Base-by-base conservation (phyloP, 2,113 vertebrate genomes). In the Forbesichthys agassizii region DNA sequence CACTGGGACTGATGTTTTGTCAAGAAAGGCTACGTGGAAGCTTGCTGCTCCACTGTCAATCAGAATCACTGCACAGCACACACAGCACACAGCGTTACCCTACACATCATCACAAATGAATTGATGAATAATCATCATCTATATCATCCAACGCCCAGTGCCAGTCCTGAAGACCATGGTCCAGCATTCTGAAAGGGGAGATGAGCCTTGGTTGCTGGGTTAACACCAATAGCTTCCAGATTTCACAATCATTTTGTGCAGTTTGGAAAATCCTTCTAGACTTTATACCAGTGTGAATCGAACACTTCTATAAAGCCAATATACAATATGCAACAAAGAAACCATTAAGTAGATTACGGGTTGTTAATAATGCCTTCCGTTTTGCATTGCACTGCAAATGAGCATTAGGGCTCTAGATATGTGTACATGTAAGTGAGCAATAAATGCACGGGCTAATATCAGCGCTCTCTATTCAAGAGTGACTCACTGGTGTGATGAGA, bases 121-220 rank as follows among this genome's bases (percentile, higher is more conserved):
- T 74, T 62, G 85, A 98, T 83, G 93, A 92, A 94, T 93, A 93
- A 88, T 93, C 95, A 91, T 95, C 96, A 91, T 95, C 95, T 84
- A 94, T 88, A 91, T 98, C 95, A 94, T 98, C 95, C 94, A 97
- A 90, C 18, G 95, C 94, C 96, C 95, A 98, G 92, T 95, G 93
- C 95, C 95, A 97, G 93, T 97, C 95, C 90, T 95, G 95, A 89
- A 96, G 93, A 88, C 95, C 92, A 82, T 93, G 91, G 93, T 96
- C 96, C 91, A 95, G 93, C 88, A 93, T 90, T 94, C 97, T 98
- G 95, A 76, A 96, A 97, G 65, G 90, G 92, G 92, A 87, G 74
- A 95, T 65, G n/a, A 48, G 48, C 67, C 79, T 48, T 77, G 56
- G 77, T 55, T 69, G 57, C 60, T 0, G 54, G 33, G 48, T 18